Conservation (phyloP, 2,888 invertebrate genomes). For the Rhamnusium bicolor region DNA sequence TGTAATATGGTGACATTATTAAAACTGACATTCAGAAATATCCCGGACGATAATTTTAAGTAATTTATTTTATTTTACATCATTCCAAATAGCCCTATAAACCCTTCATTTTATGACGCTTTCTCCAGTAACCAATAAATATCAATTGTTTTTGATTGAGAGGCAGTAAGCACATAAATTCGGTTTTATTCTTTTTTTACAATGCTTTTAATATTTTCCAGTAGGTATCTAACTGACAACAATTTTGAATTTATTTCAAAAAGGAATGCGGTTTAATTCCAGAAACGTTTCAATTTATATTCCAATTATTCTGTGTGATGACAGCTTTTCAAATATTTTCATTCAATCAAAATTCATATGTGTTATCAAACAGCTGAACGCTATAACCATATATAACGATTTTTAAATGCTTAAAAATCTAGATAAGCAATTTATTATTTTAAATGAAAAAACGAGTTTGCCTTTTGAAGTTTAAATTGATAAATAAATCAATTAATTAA, state of each 20-base stretch:
- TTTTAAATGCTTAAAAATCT: constrained; percentile 33
- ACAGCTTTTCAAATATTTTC: constrained; percentile 60
- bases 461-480: constrained; percentile 18
- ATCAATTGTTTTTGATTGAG: constrained; percentile 3
- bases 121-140: not conserved
- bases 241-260: constrained; percentile 29
- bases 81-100: constrained; percentile 11
- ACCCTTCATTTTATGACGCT: constrained; percentile 8
- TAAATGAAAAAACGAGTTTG: constrained; percentile 5
- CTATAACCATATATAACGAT: constrained; percentile 37
- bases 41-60: constrained; percentile 14
- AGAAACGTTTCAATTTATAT: constrained; percentile 52
- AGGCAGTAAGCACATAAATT: constrained; percentile 1
- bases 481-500: constrained; percentile 22
- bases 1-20: constrained; percentile 28
- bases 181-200: constrained; percentile 1
- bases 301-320: constrained; percentile 57
- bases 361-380: constrained; percentile 48
- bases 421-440: constrained; percentile 33
- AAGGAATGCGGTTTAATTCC: constrained; percentile 34
- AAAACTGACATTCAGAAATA: constrained; percentile 16
- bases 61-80: constrained; percentile 21
- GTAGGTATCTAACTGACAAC: constrained; percentile 18
- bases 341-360: constrained; percentile 58
- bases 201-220: constrained; percentile 5